These are phyloP conservation scores for Scomber colias DNA, from an alignment of 2,113 vertebrate genomes.

Conservation along the genomic window DNA sequence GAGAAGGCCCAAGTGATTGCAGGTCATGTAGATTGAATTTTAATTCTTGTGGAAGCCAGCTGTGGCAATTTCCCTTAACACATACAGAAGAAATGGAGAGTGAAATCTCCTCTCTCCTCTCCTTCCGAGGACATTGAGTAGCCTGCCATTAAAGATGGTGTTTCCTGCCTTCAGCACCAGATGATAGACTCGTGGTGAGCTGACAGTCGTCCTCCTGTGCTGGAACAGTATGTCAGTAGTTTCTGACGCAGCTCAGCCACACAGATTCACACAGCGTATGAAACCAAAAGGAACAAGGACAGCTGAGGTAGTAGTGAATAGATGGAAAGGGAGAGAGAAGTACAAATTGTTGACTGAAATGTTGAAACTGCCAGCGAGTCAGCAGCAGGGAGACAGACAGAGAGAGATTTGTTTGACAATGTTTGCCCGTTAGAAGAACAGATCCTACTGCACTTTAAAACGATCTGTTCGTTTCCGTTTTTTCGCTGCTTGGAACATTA, in stretches of 20 bases:
- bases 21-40: slow-evolving; percentile 55
- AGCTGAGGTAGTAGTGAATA: slow-evolving; percentile 12
- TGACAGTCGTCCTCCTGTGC: slow-evolving; percentile 51
- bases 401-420: slow-evolving; percentile 59
- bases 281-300: slow-evolving; percentile 16
- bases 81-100: not conserved
- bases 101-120: slow-evolving; percentile 42
- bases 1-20: slow-evolving; percentile 37
- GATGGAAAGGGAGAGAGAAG: slow-evolving; percentile 19
- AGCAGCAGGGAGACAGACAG: slow-evolving; percentile 7
- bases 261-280: slow-evolving; percentile 1
- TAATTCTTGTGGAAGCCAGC: slow-evolving; percentile 44
- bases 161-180: slow-evolving; percentile 42
- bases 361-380: slow-evolving; percentile 47
- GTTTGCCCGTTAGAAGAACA: slow-evolving; percentile 61
- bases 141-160: slow-evolving; percentile 55
- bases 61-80: slow-evolving; percentile 54
- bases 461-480: slow-evolving; percentile 66
- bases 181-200: slow-evolving; percentile 41
- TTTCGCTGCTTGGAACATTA: slow-evolving; percentile 61
- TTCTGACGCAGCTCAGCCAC: slow-evolving; percentile 32
- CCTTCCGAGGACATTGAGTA: slow-evolving; percentile 36
- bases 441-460: slow-evolving; percentile 69
- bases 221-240: slow-evolving; percentile 24
- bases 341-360: slow-evolving; percentile 40